Base-by-base conservation (phyloP, 2,888 invertebrate species). In the Mamestra brassicae region DNA sequence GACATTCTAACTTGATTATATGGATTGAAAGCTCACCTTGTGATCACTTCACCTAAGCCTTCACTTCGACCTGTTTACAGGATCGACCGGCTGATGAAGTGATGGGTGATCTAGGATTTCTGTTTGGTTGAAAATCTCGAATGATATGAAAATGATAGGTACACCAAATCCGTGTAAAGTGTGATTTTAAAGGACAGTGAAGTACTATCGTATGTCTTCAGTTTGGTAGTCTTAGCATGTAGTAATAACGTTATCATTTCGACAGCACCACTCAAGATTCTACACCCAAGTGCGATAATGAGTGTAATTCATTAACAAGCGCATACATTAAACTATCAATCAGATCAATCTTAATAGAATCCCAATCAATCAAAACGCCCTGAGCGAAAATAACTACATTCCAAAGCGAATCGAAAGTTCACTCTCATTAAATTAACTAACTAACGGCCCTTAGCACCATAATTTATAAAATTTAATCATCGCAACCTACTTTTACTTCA, bases 401-500 rank as follows among this genome's bases (percentile, higher is more conserved):
- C 65, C 55, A 55, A 61, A 78, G 11, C 60, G 10, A 81, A 78
- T 65, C 73, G 87, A 85, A 84, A 87, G 73, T 76, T 72, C 17
- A 58, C 55, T 74, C 74, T 77, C 71, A 67, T 85, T 71, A 72
- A 61, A 61, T 47, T 10, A 58, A 52, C 17, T 4, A 62, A n/a
- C 15, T 58, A 65, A 70, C 57, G 71, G 76, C 78, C 73, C 71
- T 74, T 65, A 11, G 5, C 36, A 36, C 10, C 58, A 85, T 85
- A 80, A 85, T 79, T 85, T 77, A 76, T 75, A 69, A 67, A 74
- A 78, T 66, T 76, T 71, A 78, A 83, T 76, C 70, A 83, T 63
- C 52, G 55, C 76, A 83, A 72, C 83, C 87, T 74, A 89, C 88
- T 89, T 89, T 89, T 89, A 88, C 88, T 84, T 62, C 34, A 80